A percentile compares a stretch with the other conserved stretches of the same genome.
phyloP scores from a whole-genome alignment of 2,888 invertebrate genomes.

The Apodemia hepburni region DNA sequence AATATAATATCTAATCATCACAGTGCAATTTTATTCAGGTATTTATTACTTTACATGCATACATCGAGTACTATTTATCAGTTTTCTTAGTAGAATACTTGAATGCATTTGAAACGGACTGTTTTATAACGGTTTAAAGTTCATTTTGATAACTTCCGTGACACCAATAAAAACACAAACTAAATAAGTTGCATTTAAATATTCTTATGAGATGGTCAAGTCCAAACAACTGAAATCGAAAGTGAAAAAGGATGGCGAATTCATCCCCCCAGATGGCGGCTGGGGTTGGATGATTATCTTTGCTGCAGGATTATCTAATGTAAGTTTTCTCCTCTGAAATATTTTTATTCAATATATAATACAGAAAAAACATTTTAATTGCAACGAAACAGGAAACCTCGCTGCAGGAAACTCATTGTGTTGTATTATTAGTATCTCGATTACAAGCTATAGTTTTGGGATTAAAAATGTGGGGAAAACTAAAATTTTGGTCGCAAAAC shows the following conservation, averaged over 20 bases:
- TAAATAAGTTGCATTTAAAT: background rate
- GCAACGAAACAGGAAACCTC: too few species aligned
- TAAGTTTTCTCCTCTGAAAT: slow-evolving; percentile 58
- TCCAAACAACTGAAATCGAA: slow-evolving; percentile 47
- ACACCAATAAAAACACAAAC: background rate
- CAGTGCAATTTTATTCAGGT: background rate
- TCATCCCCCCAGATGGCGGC: slow-evolving; percentile 87
- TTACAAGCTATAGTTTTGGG: too few species aligned
- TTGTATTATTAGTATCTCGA: too few species aligned
- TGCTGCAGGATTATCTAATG: slow-evolving; percentile 86
- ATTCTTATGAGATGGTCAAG: slow-evolving; percentile 46
- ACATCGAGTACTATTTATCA: slow-evolving; percentile 3
- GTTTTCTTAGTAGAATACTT: background rate
- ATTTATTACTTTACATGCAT: background rate
- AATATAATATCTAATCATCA: background rate
- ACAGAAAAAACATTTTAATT: too few species aligned
- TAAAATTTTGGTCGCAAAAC: too few species aligned
- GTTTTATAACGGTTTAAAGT: background rate
- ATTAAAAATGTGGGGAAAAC: too few species aligned
- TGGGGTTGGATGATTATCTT: slow-evolving; percentile 89
- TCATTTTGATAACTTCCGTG: background rate
- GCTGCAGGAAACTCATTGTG: too few species aligned
- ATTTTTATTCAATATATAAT: too few species aligned
- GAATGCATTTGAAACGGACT: slow-evolving; percentile 4
- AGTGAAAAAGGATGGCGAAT: slow-evolving; percentile 74